These are phyloP conservation scores for Plusia festucae DNA, from an alignment of 2,888 invertebrate genomes.

Conservation along the genomic window DNA sequence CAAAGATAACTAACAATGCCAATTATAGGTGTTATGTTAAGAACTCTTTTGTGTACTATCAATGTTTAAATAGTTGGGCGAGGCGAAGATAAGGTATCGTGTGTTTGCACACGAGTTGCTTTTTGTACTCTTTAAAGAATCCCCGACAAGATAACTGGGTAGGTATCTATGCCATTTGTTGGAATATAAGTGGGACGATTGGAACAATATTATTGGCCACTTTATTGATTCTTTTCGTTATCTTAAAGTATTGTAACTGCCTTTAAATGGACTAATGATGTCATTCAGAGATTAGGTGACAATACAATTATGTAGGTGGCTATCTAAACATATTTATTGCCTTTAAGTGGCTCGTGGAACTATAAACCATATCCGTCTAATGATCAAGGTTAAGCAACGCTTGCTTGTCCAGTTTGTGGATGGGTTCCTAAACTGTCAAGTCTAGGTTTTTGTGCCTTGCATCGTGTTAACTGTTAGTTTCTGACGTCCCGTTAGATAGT, in stretches of 20 bases:
- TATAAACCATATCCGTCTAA: background rate
- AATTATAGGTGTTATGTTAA: slow-evolving; percentile 54
- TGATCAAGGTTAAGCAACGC: background rate
- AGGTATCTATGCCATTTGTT: slow-evolving; percentile 47
- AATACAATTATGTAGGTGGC: slow-evolving; percentile 2
- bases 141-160: slow-evolving; percentile 53
- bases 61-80: slow-evolving; percentile 58
- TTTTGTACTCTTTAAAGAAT: slow-evolving; percentile 56
- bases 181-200: slow-evolving; percentile 25
- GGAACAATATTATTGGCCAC: slow-evolving; percentile 45
- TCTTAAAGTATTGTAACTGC: slow-evolving; percentile 19
- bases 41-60: slow-evolving; percentile 58
- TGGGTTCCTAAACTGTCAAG: background rate
- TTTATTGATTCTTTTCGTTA: slow-evolving; percentile 44
- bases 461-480: too few species aligned
- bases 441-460: too few species aligned
- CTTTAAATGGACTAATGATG: background rate
- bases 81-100: slow-evolving; percentile 54
- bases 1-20: slow-evolving; percentile 39
- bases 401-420: too few species aligned
- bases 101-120: slow-evolving; percentile 49
- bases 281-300: slow-evolving; percentile 3
- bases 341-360: background rate
- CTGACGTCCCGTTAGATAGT: too few species aligned
- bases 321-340: slow-evolving; percentile 6